Conservation (phyloP, 2,888 invertebrate genomes). For the Oasisia sp. region DNA sequence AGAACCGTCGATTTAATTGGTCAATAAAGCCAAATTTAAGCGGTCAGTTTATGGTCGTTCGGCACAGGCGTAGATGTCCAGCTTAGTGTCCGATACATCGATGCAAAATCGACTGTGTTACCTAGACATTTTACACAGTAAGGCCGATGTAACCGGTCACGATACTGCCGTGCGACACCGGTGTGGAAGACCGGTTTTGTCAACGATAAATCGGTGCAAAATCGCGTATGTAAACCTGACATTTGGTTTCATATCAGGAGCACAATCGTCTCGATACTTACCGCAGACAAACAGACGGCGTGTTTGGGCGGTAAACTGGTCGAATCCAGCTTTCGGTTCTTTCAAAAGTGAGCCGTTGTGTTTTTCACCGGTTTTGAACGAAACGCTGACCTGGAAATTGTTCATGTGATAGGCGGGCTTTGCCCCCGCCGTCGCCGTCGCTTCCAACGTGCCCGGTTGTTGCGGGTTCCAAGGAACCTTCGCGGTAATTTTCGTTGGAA, state of each 20-base stretch:
- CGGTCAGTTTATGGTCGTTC: no score
- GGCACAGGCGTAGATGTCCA: no score
- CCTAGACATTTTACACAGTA: background rate
- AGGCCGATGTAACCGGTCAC: no score
- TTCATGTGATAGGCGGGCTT: background rate
- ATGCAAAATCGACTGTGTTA: no score
- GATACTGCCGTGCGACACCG: no score
- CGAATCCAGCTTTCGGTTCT: background rate
- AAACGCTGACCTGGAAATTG: background rate
- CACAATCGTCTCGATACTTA: background rate
- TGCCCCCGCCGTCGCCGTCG: background rate
- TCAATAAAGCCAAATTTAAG: no score
- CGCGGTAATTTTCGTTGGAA: background rate
- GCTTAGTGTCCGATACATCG: no score
- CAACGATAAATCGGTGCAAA: no score
- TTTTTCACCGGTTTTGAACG: background rate
- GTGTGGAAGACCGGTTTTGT: no score
- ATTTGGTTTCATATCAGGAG: background rate
- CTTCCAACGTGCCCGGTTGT: background rate
- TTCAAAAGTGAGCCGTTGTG: background rate
- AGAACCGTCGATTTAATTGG: no score
- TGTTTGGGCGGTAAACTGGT: background rate
- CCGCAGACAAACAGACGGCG: background rate
- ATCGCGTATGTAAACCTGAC: no score
- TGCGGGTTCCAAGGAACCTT: background rate